Evolutionary conservation across 1,140 invertebrate genomes (phyloP), one percentile per base, ranked within the genome.

Genomic region (Procambarus virginalis): DNA sequence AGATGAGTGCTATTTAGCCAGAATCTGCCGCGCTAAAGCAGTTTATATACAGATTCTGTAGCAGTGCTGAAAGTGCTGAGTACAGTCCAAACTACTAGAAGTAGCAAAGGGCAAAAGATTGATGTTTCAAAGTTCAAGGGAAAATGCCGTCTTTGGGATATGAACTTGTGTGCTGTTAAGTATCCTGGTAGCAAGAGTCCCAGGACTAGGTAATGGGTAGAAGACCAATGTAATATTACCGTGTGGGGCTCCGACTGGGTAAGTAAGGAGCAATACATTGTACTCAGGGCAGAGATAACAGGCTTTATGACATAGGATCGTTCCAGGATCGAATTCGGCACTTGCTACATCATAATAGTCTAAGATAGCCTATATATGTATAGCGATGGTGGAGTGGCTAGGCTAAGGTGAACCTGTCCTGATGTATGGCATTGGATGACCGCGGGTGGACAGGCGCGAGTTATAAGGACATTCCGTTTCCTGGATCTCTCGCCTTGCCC

Each of bases 1-100:
- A 86, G 79, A 70, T 70, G 79, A 88, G 86, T 64, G 86, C 86
- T 88, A 88, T 73, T 88, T 88, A 88, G 86, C 79, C 77, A 88
- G 86, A 88, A 88, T 80, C 58, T 88, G 79, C 64, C 60, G 60
- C 78, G 49, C 78, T 88, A 81, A 88, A 70, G 64, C 60, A 75
- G 78, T 86, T 58, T 78, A 60, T 55, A 86, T 49, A 86, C 58
- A 88, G 78, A 80, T 88, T 81, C 86, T 58, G 60, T 88, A 88
- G 78, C 86, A 80, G 86, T 73, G 78, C 68, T 80, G 46, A 81
- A 58, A 81, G 64, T 60, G 49, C 55, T 51, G 58, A 70, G 45
- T 64, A 70, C 55, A 87, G 86, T 76, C 80, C 75, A 79, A 70
- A 46, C 68, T 76, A 45, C 49, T 64, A 82, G 77, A 82, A 20